Base-by-base conservation (phyloP, 2,888 invertebrate species). In the Xylota sylvarum region DNA sequence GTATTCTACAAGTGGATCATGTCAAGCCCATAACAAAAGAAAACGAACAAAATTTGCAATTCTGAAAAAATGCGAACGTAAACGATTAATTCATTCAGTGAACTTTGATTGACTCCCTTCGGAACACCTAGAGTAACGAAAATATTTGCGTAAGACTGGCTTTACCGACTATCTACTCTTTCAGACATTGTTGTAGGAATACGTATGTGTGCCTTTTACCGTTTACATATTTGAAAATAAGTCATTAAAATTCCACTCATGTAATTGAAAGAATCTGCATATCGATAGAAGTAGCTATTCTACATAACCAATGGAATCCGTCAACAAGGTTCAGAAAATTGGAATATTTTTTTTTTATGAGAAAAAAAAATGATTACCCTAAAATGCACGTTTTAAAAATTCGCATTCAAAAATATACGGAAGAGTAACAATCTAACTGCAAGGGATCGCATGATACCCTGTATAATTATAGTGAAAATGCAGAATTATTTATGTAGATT, bases 71-170 rank as follows among this genome's bases (percentile, higher is more conserved):
- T 48, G 19, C 12, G 14, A 32, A 14, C 48, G 46, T 48, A 12
- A 30, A 5, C 48, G 48, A 65, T 23, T 37, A 19, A 67, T 23
- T 67, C 19, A 67, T 67, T 67, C 67, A 37, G 19, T 67, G 67
- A 67, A 67, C 67, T 52, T 23, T 52, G 37, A 37, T 67, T 67
- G 50, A 67, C 67, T 52, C 52, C 67, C 67, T 67, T 52, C 14
- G 5, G 4, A 23, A 14, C 37, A 37, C 58, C 17, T 5, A 35
- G 17, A 37, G 50, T 14, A 37, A 50, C 0, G 7, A 50, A 37
- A 48, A 5, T 14, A 7, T 30, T 52, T 32, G 6, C 6, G 6
- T 14, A 43, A 43, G 6, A 4, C 5, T 43, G 5, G 43, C 12
- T 43, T 43, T 12, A 5, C 43, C 5, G 14, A 43, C n/a, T 40